Base-by-base conservation (phyloP, 2,113 vertebrate genomes). In the Micromys minutus region DNA sequence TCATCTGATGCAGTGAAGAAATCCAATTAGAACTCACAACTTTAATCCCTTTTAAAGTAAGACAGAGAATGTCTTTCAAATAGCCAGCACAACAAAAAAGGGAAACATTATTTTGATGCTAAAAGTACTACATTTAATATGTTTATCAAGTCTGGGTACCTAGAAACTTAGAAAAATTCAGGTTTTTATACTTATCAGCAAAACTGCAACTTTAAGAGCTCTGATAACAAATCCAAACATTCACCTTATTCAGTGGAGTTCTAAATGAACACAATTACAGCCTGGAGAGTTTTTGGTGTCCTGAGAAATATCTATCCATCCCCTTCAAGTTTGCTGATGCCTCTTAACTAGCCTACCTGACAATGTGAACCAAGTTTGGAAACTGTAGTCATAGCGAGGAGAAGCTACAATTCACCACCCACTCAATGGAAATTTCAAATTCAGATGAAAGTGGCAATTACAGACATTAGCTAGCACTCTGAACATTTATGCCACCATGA, bases 391-490 rank as follows among this genome's bases (percentile, higher is more conserved):
- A 29, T 39, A 83, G 13, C 47, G 39, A 90, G 42, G 47, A 84
- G 59, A 31, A 8, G 52, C 7, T 71, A 45, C 34, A 77, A 9
- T 24, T 61, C 36, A 55, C 57, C 92, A 87, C 34, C 11, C 15
- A 79, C 31, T 63, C 69, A 93, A 16, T 52, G 11, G n/a, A 71
- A 93, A 95, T 91, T 69, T 76, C 79, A 88, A 89, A 36, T 76
- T 86, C 74, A n/a, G 7, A 8, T 93, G 75, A 61, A 15, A n/a
- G n/a, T n/a, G n/a, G n/a, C n/a, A n/a, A n/a, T 72, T 76, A 26
- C 34, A 85, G 39, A 5, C 24, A 81, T 95, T 76, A 93, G 13
- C 24, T 17, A 90, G 45, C 67, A 7, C 2, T 59, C 22, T 87
- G 84, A 52, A 59, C 29, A 24, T 77, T 87, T 81, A 77, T 61